Evolutionary conservation across 2,888 invertebrate genomes (phyloP), one percentile per base, ranked within the genome.

Genomic region (Geotrupes spiniger): DNA sequence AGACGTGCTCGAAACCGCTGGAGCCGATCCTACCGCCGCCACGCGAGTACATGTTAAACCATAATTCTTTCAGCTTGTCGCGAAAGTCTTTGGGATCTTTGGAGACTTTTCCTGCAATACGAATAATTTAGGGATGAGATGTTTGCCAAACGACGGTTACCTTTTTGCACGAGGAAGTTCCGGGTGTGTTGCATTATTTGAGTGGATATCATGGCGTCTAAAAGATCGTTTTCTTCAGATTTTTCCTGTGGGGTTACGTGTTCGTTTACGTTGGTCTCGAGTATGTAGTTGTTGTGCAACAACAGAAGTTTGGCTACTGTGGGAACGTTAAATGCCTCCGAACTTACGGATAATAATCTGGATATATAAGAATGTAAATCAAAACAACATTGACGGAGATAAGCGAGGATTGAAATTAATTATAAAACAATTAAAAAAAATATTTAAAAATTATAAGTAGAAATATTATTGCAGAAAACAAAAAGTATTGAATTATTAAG

Each of bases 1-100:
- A 93, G 14, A 93, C 84, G 65, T 96, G 95, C 71, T 96, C 95
- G 66, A 95, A 95, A 1, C 92, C 95, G 28, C 89, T 89, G 60
- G 94, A 93, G 50, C 93, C 89, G 14, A 89, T 81, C 65, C 82
- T 82, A 17, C 89, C 87, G 62, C 81, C 79, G 21, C 89, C 85
- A 52, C 93, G 78, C 0, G 92, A 85, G 68, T 92, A 96, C 58
- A 90, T 78, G 25, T 84, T 84, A 65, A 90, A 90, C 89, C 89
- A 90, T 8, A 89, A 70, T 53, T 81, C 80, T 64, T 85, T 83
- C 6, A 90, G 69, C n/a, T 82, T 77, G 61, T 87, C 85, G 53
- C 83, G 80, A 66, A 89, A 89, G 27, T 84, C 84, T 62, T 76
- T 79, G 1, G 83, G 83, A 66, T 85, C 84, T 25, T 79, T 78